These are phyloP conservation scores for Meiosimyza platycephala DNA, from an alignment of 2,888 invertebrate species.

Conservation along the genomic window DNA sequence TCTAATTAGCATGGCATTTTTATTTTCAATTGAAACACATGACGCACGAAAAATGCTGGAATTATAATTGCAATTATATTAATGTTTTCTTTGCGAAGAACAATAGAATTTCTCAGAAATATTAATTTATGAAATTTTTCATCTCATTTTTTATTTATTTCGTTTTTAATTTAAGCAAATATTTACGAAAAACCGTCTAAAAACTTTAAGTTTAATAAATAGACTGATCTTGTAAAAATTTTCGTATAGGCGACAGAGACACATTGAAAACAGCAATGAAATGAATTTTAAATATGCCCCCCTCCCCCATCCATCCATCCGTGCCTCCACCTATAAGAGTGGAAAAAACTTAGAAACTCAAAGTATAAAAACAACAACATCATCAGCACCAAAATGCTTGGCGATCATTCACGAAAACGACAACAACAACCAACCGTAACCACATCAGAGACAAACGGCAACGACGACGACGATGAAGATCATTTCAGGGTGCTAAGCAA, in stretches of 20 bases:
- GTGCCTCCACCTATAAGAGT: too few species aligned
- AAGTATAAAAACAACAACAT: slow-evolving; percentile 9
- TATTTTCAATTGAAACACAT: background rate
- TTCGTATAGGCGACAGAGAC: slow-evolving; percentile 24
- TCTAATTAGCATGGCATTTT: too few species aligned
- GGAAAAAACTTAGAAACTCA: background rate
- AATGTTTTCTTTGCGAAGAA: too few species aligned
- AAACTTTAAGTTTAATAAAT: slow-evolving; percentile 23
- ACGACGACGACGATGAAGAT: slow-evolving; percentile 20
- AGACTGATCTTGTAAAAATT: slow-evolving; percentile 19
- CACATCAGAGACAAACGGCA: slow-evolving; percentile 3
- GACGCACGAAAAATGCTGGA: background rate
- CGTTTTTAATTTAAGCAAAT: background rate
- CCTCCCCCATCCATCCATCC: background rate
- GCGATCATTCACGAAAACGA: slow-evolving; percentile 3
- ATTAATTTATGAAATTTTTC: too few species aligned
- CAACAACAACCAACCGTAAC: slow-evolving; percentile 12
- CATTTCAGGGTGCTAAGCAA: slow-evolving; percentile 17
- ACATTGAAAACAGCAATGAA: background rate
- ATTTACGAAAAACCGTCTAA: slow-evolving; percentile 31
- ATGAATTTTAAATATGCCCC: background rate
- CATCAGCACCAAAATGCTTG: background rate
- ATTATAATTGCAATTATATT: too few species aligned
- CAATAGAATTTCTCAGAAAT: too few species aligned
- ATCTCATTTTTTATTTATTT: background rate